phyloP scores from a whole-genome alignment of 2,113 vertebrate genomes.

The Hipposideros armiger region DNA sequence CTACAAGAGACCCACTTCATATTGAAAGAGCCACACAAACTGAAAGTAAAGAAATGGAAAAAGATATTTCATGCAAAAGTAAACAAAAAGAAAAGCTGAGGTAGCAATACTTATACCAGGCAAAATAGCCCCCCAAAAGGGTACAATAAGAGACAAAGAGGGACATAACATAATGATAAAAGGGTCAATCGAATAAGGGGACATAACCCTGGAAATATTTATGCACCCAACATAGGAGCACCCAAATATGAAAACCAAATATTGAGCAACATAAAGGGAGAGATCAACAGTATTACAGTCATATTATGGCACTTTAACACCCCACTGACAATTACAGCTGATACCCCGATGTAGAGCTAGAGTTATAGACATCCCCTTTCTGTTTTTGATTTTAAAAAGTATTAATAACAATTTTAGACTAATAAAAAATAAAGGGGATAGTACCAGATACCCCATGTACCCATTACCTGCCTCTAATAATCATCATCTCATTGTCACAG shows the following conservation, averaged over 20 bases:
- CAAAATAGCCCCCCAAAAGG: background rate
- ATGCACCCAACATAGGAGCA: background rate
- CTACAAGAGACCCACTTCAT: no score
- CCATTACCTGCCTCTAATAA: background rate
- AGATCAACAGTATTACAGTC: no score
- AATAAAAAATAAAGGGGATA: background rate
- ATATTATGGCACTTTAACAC: no score
- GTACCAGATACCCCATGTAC: background rate
- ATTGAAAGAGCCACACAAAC: no score
- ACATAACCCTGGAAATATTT: background rate
- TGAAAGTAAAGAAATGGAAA: no score
- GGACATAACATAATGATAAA: background rate
- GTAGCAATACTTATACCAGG: background rate
- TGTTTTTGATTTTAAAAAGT: slow-evolving; percentile 1
- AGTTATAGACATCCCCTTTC: background rate
- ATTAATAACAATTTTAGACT: slow-evolving; percentile 29
- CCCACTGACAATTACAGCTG: background rate
- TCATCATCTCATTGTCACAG: background rate
- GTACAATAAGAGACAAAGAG: background rate
- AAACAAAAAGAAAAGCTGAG: no score
- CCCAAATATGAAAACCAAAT: background rate
- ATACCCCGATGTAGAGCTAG: background rate
- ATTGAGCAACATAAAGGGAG: no score
- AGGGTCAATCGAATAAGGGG: background rate
- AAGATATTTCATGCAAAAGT: no score